Base-by-base conservation (phyloP, 37 sponge, comb jelly and placozoan genomes). In the Petrosia ficiformis region DNA sequence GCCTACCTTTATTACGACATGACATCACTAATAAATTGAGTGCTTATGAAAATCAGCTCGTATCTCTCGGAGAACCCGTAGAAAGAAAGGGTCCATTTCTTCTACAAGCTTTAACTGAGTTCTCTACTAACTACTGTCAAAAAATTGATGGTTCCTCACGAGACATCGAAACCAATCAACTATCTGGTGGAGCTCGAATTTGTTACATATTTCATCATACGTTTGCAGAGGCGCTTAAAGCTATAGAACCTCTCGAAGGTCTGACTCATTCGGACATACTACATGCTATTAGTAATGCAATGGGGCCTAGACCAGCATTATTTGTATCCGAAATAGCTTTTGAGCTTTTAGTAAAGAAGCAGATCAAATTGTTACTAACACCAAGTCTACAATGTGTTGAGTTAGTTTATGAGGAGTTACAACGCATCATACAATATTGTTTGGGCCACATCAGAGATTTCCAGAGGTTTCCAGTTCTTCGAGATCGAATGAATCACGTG, bases 311-410 rank as follows among this genome's bases (percentile, higher is more conserved):
- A 48, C 91, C 96, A 21, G 86, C 94, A 24, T 87, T 98, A 34
- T 98, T 98, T 72, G 92, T 98, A 19, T 94, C 99, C 6, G 99
- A 98, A 67, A 91, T 98, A 59, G 99, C 99, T 22, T 98, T 98
- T 77, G 99, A 98, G 66, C 84, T 98, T 74, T 70, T 98, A 38
- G 99, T 95, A 28, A 98, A 95, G 76, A 79, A 91, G 52, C 99
- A 98, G 77, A 95, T 98, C 31, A 78, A 76, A 22, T 82, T 88
- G 3, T 84, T 98, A 38, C 78, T 87, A 11, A 83, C 90, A 34
- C 94, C 96, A 0, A 93, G 96, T 58, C 85, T 98, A 0, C 87
- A 96, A 65, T 95, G 96, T 58, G 99, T 95, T 57, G 94, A 98
- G 73, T 77, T 95, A 54, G 92, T 93, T 10, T 95, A 95, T 65